A percentile compares a stretch with the other conserved stretches of the same genome.
phyloP scores from a whole-genome alignment of 1,140 invertebrate species.

The Campoletis sonorensis region DNA sequence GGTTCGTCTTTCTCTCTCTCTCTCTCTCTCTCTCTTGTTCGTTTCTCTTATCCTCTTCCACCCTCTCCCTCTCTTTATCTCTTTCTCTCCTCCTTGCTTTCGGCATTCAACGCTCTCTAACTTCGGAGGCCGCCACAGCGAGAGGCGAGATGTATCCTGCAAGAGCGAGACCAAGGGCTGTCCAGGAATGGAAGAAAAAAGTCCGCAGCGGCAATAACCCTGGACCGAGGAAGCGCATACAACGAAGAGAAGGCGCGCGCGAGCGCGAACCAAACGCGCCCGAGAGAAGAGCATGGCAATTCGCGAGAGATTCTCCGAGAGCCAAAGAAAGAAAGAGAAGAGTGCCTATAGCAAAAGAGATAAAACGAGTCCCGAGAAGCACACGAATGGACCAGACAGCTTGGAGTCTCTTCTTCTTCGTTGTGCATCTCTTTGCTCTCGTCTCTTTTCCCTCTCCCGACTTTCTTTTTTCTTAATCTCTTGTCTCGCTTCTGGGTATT shows the following conservation, averaged over 20 bases:
- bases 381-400: constrained; percentile 72
- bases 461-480: constrained; percentile 42
- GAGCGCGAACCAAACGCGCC: not conserved
- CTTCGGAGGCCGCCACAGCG: constrained; percentile 51
- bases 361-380: not conserved
- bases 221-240: constrained; percentile 21
- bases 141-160: constrained; percentile 45
- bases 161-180: constrained; percentile 35
- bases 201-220: constrained; percentile 61
- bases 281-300: constrained; percentile 63
- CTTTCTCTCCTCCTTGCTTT: constrained; percentile 48
- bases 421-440: constrained; percentile 52
- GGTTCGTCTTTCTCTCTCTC: constrained; percentile 29
- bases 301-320: constrained; percentile 55
- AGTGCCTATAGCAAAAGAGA: constrained; percentile 4
- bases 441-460: not conserved
- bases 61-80: constrained; percentile 39
- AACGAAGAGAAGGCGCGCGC: constrained; percentile 14
- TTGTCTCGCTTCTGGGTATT: constrained; percentile 44
- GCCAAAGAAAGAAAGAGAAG: constrained; percentile 13
- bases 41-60: constrained; percentile 22
- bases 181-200: constrained; percentile 36
- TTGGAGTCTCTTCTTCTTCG: constrained; percentile 72
- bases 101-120: constrained; percentile 59
- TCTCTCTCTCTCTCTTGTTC: constrained; percentile 17